These are phyloP conservation scores for Brachymystax lenok DNA, from an alignment of 2,797 vertebrate species.

Conservation along the genomic window DNA sequence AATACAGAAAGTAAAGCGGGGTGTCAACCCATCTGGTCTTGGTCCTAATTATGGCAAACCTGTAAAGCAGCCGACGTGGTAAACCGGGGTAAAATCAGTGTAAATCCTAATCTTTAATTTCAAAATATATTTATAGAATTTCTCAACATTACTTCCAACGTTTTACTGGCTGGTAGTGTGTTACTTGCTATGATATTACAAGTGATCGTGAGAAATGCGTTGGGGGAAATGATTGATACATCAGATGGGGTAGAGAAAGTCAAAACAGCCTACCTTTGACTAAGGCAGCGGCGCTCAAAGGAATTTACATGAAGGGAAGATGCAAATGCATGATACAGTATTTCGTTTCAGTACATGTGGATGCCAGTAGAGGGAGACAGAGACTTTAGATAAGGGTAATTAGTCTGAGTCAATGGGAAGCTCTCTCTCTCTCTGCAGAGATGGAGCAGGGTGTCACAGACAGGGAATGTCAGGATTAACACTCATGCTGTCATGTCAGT, in stretches of 20 bases:
- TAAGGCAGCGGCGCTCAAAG: background rate
- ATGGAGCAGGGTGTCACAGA: constrained; percentile 43
- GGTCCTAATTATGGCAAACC: constrained; percentile 6
- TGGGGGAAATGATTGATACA: background rate
- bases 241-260: too few relatives aligned
- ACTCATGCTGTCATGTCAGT: background rate
- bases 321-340: background rate
- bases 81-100: background rate
- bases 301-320: background rate
- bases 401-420: background rate
- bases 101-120: background rate
- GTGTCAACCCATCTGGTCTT: background rate
- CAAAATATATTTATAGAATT: background rate
- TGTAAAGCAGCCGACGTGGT: background rate
- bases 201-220: background rate
- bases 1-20: background rate
- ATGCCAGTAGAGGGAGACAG: constrained; percentile 10
- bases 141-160: background rate
- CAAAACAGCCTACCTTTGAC: background rate
- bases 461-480: constrained; percentile 37
- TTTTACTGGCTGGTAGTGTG: background rate
- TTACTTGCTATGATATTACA: background rate
- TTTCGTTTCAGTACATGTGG: background rate
- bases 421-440: constrained; percentile 15
- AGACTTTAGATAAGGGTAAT: constrained; percentile 8